Evolutionary conservation across 2,888 invertebrate species (phyloP).

Genomic region (Eretmocerus hayati): DNA sequence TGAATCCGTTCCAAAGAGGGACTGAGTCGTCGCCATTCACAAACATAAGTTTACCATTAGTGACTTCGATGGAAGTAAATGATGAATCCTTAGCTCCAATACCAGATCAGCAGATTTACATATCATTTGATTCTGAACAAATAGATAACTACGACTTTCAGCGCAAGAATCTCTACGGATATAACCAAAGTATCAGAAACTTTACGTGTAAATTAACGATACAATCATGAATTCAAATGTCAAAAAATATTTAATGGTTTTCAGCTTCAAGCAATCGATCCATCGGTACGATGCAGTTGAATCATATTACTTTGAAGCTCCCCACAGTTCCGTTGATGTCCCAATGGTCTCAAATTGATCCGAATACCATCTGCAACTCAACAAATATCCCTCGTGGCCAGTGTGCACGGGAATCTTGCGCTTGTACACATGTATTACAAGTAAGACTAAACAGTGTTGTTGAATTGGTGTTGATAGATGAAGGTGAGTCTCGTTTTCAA

Average conservation of each 20-base stretch:
- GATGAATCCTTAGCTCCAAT: not conserved
- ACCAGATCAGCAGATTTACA: not conserved
- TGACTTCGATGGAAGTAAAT: not conserved
- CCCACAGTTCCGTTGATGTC: slow-evolving; percentile 68
- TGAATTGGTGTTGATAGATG: slow-evolving; percentile 77
- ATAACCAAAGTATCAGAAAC: not conserved
- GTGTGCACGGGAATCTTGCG: slow-evolving; percentile 68
- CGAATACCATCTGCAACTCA: slow-evolving; percentile 67
- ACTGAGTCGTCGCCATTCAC: not conserved
- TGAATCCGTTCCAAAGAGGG: slow-evolving; percentile 1
- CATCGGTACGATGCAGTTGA: slow-evolving; percentile 56
- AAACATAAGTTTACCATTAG: not conserved
- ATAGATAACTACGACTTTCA: not conserved
- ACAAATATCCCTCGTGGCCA: slow-evolving; percentile 54
- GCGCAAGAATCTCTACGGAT: not conserved
- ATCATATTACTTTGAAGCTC: slow-evolving; percentile 74
- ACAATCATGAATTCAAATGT: no score
- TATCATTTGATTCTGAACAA: not conserved
- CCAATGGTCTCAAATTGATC: slow-evolving; percentile 56
- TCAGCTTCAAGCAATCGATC: not conserved
- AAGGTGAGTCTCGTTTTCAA: no score
- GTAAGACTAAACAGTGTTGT: slow-evolving; percentile 64
- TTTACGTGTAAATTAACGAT: no score
- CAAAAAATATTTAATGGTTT: no score
- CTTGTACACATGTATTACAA: slow-evolving; percentile 73